Evolutionary conservation across 2,113 vertebrate species (phyloP), one percentile per base, ranked within the genome.

Genomic region (Hippolais icterina): DNA sequence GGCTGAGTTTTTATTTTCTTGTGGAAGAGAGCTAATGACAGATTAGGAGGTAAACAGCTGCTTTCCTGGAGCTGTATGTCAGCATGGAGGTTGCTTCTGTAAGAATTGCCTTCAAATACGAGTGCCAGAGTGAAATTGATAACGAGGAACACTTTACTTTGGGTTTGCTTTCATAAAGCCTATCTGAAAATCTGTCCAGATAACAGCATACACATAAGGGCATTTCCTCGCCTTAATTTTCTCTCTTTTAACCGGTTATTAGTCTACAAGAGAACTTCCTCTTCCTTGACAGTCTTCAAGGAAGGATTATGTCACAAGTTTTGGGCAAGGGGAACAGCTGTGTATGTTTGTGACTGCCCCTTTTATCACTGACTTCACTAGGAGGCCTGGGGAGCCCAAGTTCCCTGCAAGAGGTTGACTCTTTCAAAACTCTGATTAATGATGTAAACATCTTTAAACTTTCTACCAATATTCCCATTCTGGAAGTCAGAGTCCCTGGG

Each of bases 281-380:
- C 6, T 57, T 87, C 33, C 24, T 2, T 17, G 11, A 4, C 4
- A 49, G 22, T 50, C 6, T 57, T 49, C 20, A 41, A 1, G 9
- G 14, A 47, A 71, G 69, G 44, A 11, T 27, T 35, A 0, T 11
- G 14, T 21, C 18, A 25, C 11, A 10, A 1, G 5, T 20, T 63
- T 33, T 39, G 11, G 15, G 2, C 0, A 0, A 5, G 27, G 10
- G 11, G 11, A 17, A 12, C 1, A 24, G 6, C 46, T 29, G 11
- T 68, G 6, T 39, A 0, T 29, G 31, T 29, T 27, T 37, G 41
- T 53, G 22, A 5, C 41, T n/a, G n/a, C 6, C 20, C 24, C 41
- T 60, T 76, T 64, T 60, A n/a, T 31, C 56, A 5, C 25, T 47
- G 20, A 25, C 70, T 7, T 74, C 52, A 12, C 33, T 8, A 5